Conservation (phyloP, 1,140 invertebrate genomes). For the Aradophagus sp. region DNA sequence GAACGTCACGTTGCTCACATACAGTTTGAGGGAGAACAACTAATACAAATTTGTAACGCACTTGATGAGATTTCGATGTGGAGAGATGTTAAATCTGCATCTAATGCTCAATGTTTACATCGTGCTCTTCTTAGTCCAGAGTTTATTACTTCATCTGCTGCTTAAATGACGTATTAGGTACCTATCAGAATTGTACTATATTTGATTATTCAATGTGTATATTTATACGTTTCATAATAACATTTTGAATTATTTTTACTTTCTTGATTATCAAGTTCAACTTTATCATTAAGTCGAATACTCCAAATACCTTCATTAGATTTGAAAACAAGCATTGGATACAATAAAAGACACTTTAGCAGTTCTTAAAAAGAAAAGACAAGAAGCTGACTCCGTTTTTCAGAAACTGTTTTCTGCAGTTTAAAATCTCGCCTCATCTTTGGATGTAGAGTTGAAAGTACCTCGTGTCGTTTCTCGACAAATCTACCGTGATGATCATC, state of each 20-base stretch:
- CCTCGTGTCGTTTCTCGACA: conserved; percentile 25
- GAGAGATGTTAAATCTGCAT: conserved; percentile 24
- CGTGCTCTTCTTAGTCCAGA: conserved; percentile 27
- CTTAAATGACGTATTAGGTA: conserved; percentile 40
- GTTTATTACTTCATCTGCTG: conserved; percentile 36
- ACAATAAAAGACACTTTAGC: conserved; percentile 26
- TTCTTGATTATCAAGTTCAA: conserved; percentile 17
- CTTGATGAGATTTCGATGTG: conserved; percentile 20
- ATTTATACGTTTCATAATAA: too few species aligned
- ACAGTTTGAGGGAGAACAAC: conserved; percentile 33
- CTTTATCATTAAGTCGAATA: conserved; percentile 37
- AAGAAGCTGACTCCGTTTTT: conserved; percentile 13
- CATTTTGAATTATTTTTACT: conserved; percentile 5
- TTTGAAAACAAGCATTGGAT: conserved; percentile 44
- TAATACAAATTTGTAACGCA: conserved; percentile 19
- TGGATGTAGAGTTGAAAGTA: conserved; percentile 22
- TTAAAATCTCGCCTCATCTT: conserved; percentile 3
- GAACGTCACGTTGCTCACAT: conserved; percentile 34
- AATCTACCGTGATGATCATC: conserved; percentile 33
- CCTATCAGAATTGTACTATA: background rate
- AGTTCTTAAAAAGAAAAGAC: conserved; percentile 34
- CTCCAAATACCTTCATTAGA: conserved; percentile 48
- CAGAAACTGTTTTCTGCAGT: conserved; percentile 2
- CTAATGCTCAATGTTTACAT: conserved; percentile 34
- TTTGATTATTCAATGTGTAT: too few species aligned